Evolutionary conservation across 2,888 invertebrate genomes (phyloP), one percentile per base, ranked within the genome.

Genomic region (Odontocolon sp.): DNA sequence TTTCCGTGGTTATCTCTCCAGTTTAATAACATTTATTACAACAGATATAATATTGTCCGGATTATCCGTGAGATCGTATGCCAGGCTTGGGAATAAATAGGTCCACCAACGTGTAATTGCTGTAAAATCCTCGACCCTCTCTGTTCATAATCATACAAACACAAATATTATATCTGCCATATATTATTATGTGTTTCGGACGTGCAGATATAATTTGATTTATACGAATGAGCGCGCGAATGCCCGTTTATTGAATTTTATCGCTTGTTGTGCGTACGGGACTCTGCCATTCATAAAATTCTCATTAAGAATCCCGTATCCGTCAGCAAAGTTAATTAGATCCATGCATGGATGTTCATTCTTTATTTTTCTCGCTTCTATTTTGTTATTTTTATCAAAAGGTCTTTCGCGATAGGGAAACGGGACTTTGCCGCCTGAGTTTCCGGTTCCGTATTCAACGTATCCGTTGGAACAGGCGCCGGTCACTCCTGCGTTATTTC

Each of bases 381-480:
- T 28, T 69, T 56, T 56, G 14, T 76, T 78, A 82, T 64, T 82
- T 83, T 83, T 82, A 84, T 81, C 69, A 80, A 81, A 83, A 76
- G 52, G 42, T 52, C 64, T 66, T 64, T 63, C 11, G 68, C 63
- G 86, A 86, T 85, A 84, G 70, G 77, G 54, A 56, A 21, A 67
- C 38, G 63, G 21, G 67, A 57, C 47, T 70, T 50, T 56, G 33
- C 50, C 16, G 50, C 63, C 70, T 18, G 72, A 68, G 42, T 80
- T 83, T 86, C 85, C 85, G 82, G 84, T 85, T 85, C 83, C 86
- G 83, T 79, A 80, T 82, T 81, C 79, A n/a, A 66, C 72, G 56
- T 80, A 70, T 76, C 75, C 59, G 75, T 18, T 52, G 33, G 42
- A 23, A n/a, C n/a, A 70, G 54, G 52, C 59, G 59, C 66, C 64